These are phyloP conservation scores for Danio aesculapii DNA, from an alignment of 2,797 vertebrate species.

Conservation along the genomic window DNA sequence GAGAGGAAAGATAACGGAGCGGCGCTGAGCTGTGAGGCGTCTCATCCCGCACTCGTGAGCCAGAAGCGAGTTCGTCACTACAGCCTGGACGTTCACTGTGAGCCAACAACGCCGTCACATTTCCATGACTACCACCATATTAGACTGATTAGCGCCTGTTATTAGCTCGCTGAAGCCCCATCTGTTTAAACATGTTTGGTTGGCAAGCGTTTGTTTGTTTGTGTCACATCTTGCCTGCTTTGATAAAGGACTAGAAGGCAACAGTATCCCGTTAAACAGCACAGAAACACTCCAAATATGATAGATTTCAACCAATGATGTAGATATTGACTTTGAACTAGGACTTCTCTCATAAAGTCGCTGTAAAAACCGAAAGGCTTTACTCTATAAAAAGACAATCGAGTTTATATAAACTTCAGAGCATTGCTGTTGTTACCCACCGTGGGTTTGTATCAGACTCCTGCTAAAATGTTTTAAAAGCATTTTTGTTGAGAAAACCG, in stretches of 20 bases:
- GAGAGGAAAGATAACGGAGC: constrained; percentile 89
- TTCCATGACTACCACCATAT: constrained; percentile 42
- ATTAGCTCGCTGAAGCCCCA: constrained; percentile 49
- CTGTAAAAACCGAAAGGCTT: background rate
- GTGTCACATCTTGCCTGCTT: constrained; percentile 30
- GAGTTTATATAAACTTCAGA: background rate
- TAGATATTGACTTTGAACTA: background rate
- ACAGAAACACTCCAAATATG: constrained; percentile 16
- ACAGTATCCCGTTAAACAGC: constrained; percentile 7
- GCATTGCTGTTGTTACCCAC: background rate
- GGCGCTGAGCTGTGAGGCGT: constrained; percentile 86
- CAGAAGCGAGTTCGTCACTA: constrained; percentile 89
- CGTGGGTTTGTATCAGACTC: constrained; percentile 7
- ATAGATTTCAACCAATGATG: background rate
- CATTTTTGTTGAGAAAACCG: background rate
- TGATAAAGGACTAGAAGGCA: constrained; percentile 27
- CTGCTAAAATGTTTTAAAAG: constrained; percentile 2
- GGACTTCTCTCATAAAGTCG: background rate
- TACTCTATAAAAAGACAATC: constrained; percentile 5
- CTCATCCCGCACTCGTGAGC: constrained; percentile 81
- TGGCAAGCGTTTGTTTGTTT: constrained; percentile 50
- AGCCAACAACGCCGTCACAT: constrained; percentile 66
- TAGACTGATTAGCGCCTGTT: constrained; percentile 52
- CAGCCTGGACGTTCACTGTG: constrained; percentile 91
- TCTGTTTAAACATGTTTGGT: constrained; percentile 55